Conservation (phyloP, 2,113 vertebrate species). For the Sinocyclocheilus maitianheensis region DNA sequence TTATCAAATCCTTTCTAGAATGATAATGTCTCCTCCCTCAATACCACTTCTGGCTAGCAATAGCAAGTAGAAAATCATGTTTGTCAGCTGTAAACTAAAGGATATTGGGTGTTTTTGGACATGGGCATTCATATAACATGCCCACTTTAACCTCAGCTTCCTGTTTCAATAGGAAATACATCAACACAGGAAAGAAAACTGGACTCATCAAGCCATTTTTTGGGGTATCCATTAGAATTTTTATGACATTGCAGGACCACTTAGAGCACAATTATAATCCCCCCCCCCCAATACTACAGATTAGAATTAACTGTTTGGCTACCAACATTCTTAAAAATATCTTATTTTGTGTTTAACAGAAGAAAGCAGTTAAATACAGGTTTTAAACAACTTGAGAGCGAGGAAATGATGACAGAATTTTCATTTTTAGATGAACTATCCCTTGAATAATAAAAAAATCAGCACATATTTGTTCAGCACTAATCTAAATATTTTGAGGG, state of each 20-base stretch:
- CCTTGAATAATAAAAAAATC: not conserved
- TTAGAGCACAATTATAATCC: not conserved
- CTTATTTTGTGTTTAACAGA: not conserved
- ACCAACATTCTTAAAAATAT: not conserved
- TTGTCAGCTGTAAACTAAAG: not conserved
- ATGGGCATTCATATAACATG: not conserved
- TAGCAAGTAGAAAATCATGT: not conserved
- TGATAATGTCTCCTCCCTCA: not conserved
- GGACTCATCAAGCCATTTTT: not conserved
- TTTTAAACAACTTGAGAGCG: too few species aligned
- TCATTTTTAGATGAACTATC: not conserved
- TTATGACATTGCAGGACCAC: not conserved
- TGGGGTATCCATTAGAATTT: not conserved
- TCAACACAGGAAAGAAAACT: not conserved
- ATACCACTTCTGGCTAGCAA: not conserved
- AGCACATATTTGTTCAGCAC: not conserved
- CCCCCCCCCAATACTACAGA: too few species aligned
- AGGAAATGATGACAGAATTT: too few species aligned
- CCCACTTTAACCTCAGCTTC: not conserved
- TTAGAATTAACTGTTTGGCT: not conserved
- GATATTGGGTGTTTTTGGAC: not conserved
- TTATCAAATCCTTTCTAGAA: not conserved
- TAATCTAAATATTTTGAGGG: not conserved
- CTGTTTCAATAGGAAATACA: not conserved
- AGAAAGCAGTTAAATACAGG: not conserved